These are phyloP conservation scores for Drosophila paranaensis DNA, from an alignment of 2,888 invertebrate species.

Conservation along the genomic window DNA sequence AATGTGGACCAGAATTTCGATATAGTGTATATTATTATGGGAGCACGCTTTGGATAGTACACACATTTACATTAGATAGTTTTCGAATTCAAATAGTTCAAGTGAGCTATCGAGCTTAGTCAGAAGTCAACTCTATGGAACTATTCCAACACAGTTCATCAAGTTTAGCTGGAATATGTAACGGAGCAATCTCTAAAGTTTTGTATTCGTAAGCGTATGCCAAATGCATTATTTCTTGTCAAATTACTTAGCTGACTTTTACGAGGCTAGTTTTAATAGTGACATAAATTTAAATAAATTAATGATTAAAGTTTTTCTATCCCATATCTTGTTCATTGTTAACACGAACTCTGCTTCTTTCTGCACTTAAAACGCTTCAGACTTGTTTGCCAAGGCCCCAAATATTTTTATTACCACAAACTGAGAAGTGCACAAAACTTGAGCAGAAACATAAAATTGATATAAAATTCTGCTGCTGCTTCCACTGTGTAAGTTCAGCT, in stretches of 20 bases:
- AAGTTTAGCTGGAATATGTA: background rate
- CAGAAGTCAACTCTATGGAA: background rate
- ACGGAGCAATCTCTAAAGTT: background rate
- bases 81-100: background rate
- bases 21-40: background rate
- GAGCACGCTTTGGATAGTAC: background rate
- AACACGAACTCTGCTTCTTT: background rate
- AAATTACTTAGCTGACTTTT: background rate
- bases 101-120: background rate
- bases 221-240: background rate
- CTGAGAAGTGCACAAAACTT: slow-evolving; percentile 2
- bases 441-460: slow-evolving; percentile 3
- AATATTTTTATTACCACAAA: slow-evolving; percentile 12
- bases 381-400: background rate
- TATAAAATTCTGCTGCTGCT: slow-evolving; percentile 14
- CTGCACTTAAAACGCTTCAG: background rate
- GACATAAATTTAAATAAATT: background rate
- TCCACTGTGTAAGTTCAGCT: background rate
- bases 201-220: background rate
- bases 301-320: background rate
- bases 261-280: background rate
- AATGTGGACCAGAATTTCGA: background rate
- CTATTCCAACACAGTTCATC: no score
- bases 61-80: no score
- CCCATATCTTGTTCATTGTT: background rate